Evolutionary conservation across 2,797 vertebrate genomes (phyloP).

Genomic region (Cygnus olor): DNA sequence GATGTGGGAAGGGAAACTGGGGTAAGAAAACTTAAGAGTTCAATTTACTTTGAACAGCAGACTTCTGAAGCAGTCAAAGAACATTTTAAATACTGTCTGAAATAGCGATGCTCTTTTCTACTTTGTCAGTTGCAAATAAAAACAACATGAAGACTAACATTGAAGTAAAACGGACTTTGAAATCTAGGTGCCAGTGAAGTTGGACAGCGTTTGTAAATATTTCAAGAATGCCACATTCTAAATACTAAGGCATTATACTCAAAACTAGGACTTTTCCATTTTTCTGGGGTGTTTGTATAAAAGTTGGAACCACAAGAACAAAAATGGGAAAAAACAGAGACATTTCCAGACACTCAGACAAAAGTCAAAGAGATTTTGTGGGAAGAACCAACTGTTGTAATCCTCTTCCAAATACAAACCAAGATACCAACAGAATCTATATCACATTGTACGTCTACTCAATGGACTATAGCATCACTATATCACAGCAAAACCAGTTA

Average conservation of each 20-base stretch:
- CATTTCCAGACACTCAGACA: not conserved
- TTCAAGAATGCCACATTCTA: not conserved
- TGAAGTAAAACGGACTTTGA: not conserved
- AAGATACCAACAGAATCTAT: not conserved
- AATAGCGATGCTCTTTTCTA: not conserved
- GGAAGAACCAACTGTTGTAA: not conserved
- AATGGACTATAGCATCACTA: not conserved
- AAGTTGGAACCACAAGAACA: not conserved
- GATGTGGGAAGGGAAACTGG: not conserved
- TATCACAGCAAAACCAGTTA: not conserved
- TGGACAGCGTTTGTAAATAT: not conserved
- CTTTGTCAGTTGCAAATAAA: not conserved
- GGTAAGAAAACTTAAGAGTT: not conserved
- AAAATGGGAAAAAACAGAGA: not conserved
- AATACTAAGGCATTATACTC: not conserved
- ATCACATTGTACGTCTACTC: not conserved
- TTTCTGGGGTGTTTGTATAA: not conserved
- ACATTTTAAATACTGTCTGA: not conserved
- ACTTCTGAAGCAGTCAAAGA: not conserved
- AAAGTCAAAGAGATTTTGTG: not conserved
- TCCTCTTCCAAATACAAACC: not conserved
- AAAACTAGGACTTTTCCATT: not conserved
- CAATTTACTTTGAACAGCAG: not conserved
- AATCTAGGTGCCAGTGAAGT: not conserved
- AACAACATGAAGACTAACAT: not conserved